Conservation (phyloP, 1,140 invertebrate genomes). For the Bacillus rossius region DNA sequence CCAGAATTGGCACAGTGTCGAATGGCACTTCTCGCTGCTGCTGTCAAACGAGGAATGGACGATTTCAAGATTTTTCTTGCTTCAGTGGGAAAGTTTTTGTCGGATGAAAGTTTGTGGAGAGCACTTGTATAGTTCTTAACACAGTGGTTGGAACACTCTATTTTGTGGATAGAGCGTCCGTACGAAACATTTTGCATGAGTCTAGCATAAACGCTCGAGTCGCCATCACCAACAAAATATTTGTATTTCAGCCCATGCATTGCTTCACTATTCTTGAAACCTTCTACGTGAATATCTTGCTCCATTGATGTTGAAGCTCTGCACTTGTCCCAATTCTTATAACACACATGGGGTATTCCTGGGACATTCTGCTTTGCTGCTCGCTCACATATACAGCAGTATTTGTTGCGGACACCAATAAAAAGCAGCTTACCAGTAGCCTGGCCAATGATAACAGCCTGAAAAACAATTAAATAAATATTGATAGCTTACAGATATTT, state of each 20-base stretch:
- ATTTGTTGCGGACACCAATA: too few relatives aligned
- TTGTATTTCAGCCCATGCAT: not conserved
- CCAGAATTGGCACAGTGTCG: too few relatives aligned
- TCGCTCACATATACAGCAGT: too few relatives aligned
- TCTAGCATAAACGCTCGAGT: not conserved
- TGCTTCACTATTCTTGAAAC: not conserved
- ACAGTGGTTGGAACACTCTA: constrained; percentile 16
- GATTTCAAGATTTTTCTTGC: not conserved
- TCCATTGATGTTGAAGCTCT: not conserved
- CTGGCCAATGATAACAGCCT: too few relatives aligned
- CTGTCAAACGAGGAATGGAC: not conserved
- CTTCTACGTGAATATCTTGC: not conserved
- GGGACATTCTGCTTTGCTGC: too few relatives aligned
- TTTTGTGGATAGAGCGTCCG: constrained; percentile 1
- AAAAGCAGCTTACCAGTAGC: too few relatives aligned
- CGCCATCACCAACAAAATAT: constrained; percentile 16
- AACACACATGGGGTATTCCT: too few relatives aligned
- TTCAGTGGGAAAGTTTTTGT: not conserved
- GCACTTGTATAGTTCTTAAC: not conserved
- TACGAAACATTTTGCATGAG: not conserved
- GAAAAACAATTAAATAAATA: too few relatives aligned
- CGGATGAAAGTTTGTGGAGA: not conserved
- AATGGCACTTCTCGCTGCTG: constrained; percentile 6
- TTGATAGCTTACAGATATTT: too few relatives aligned
- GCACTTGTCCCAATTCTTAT: too few relatives aligned